Evolutionary conservation across 1,140 invertebrate species (phyloP).

Genomic region (Andrena cerasifolii): DNA sequence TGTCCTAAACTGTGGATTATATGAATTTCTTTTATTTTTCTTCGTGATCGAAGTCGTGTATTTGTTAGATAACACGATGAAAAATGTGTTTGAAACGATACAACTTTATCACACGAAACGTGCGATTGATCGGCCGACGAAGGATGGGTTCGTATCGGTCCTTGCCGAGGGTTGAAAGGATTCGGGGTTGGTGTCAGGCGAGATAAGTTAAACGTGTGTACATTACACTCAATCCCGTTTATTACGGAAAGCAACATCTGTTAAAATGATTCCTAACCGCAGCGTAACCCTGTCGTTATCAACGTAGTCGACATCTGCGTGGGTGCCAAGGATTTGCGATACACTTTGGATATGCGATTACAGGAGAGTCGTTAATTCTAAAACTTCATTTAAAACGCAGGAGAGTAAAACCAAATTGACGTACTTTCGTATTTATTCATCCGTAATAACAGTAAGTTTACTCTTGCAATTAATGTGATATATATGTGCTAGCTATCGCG

Average conservation of each 20-base stretch:
- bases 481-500: too few relatives aligned
- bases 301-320: conserved; percentile 61
- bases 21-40: too few relatives aligned
- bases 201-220: conserved; percentile 73
- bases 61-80: not conserved
- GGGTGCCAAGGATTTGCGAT: conserved; percentile 22
- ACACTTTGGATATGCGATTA: not conserved
- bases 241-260: conserved; percentile 79
- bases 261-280: conserved; percentile 75
- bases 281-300: conserved; percentile 59
- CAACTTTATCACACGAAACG: not conserved
- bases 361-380: not conserved
- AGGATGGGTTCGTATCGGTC: conserved; percentile 20
- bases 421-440: not conserved
- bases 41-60: too few relatives aligned
- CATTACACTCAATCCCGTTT: conserved; percentile 75
- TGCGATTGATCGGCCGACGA: conserved; percentile 16
- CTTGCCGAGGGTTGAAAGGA: conserved; percentile 40
- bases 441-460: too few relatives aligned
- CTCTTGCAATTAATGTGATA: too few relatives aligned
- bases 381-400: not conserved
- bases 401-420: not conserved
- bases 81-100: not conserved
- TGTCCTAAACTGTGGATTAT: not conserved
- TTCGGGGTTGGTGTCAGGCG: conserved; percentile 41